Evolutionary conservation across 1,140 invertebrate species (phyloP), one percentile per base, ranked within the genome.

Genomic region (Platyura marginata): DNA sequence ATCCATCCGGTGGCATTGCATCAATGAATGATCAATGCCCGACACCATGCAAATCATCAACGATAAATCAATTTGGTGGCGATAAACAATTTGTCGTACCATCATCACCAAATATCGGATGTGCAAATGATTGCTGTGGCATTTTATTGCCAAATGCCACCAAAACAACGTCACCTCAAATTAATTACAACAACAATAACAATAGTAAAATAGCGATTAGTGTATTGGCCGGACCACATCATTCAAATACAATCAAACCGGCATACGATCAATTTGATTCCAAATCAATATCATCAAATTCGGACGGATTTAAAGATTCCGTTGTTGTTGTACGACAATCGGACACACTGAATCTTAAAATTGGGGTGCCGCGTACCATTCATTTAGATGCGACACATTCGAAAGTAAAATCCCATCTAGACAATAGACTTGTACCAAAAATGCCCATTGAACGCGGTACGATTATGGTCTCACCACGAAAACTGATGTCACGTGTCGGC

Each of bases 181-280:
- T 13, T 13, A 29, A 40, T 40, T 9, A 40, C 39, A 40, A 40
- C 15, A 18, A 40, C 21, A 40, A 40, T 40, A 40, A 40, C 20
- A 40, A 40, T 40, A 40, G 20, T 21, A 40, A 40, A 6, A 40
- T n/a, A n/a, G n/a, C n/a, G n/a, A n/a, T n/a, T n/a, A n/a, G n/a
- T n/a, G n/a, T n/a, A n/a, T n/a, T n/a, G n/a, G n/a, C n/a, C n/a
- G n/a, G n/a, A n/a, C n/a, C n/a, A n/a, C n/a, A n/a, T n/a, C n/a
- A n/a, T n/a, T n/a, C n/a, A n/a, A 9, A 18, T 38, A 10, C 18
- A 10, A 38, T 10, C 8, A 8, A 38, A n/a, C 18, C 32, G 16
- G 18, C 41, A 34, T 22, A 18, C n/a, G n/a, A 36, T 43, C 21
- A 18, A 13, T 15, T 43, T 43, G 41, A 35, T 43, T 19, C 20